Conservation (phyloP, 2,113 vertebrate species). For the Grammomys surdaster region DNA sequence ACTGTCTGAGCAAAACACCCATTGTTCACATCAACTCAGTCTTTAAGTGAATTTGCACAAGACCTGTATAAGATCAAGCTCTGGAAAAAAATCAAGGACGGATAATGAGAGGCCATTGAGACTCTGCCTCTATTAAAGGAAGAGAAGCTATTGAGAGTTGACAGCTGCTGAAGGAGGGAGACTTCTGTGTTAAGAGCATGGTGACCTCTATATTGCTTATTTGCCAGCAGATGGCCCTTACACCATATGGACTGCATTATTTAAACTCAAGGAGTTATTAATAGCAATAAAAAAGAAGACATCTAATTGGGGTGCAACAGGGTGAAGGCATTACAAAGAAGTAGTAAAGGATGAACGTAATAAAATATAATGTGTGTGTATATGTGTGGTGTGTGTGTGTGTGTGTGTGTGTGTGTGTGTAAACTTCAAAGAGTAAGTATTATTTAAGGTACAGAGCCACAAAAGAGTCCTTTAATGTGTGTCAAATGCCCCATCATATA, state of each 20-base stretch:
- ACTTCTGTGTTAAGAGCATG: background rate
- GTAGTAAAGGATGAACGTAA: background rate
- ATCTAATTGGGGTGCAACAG: background rate
- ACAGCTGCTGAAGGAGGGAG: background rate
- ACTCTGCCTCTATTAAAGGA: too few relatives aligned
- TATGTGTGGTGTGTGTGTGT: too few relatives aligned
- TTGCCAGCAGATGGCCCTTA: background rate
- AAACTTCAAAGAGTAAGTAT: too few relatives aligned
- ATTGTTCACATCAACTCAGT: background rate
- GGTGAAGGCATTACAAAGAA: background rate
- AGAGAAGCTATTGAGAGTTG: background rate
- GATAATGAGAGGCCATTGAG: fast-evolving
- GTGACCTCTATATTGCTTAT: too few relatives aligned
- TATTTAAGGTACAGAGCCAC: background rate
- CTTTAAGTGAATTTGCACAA: background rate
- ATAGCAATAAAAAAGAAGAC: too few relatives aligned
- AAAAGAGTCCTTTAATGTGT: background rate
- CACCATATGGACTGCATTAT: too few relatives aligned
- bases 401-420: too few relatives aligned
- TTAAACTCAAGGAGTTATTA: background rate
- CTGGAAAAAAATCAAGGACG: background rate
- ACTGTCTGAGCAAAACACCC: background rate
- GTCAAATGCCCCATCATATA: background rate
- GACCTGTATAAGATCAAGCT: background rate
- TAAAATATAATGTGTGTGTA: too few relatives aligned